Evolutionary conservation across 2,888 invertebrate genomes (phyloP).

Genomic region (Brachyopa scutellaris): DNA sequence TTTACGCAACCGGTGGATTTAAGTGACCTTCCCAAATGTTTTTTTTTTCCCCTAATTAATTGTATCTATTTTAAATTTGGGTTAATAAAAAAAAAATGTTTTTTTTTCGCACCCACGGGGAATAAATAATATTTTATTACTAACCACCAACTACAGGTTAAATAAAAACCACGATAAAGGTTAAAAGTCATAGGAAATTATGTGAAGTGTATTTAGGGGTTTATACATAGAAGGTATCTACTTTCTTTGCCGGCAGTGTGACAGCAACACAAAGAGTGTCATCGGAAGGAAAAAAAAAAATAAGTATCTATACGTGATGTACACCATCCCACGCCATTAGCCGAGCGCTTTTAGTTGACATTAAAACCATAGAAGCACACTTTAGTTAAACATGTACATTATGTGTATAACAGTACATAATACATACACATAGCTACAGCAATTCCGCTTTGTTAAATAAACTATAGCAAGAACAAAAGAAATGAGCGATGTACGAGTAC

Average conservation of each 20-base stretch:
- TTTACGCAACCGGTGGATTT: constrained; percentile 38
- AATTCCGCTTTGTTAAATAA: constrained; percentile 22
- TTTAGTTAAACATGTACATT: constrained; percentile 1
- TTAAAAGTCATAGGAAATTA: constrained; percentile 31
- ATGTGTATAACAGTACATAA: background rate
- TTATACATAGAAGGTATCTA: background rate
- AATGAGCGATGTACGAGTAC: constrained; percentile 16
- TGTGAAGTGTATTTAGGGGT: constrained; percentile 33
- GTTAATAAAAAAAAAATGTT: constrained; percentile 1
- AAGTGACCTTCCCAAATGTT: constrained; percentile 1
- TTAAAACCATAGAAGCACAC: constrained; percentile 37
- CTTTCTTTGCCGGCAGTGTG: constrained; percentile 3
- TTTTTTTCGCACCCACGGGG: too few relatives aligned
- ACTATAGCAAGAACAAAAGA: constrained; percentile 26
- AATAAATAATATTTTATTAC: too few relatives aligned
- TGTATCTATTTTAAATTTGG: background rate
- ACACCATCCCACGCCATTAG: background rate
- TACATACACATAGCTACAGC: too few relatives aligned
- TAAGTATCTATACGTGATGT: constrained; percentile 11
- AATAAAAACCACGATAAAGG: constrained; percentile 11
- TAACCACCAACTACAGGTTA: too few relatives aligned
- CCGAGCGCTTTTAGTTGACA: constrained; percentile 31
- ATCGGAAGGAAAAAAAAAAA: constrained; percentile 9
- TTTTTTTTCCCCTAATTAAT: constrained; percentile 2
- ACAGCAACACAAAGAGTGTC: constrained; percentile 9